These are phyloP conservation scores for Cantharis nigra DNA, from an alignment of 2,888 invertebrate species.

Conservation along the genomic window DNA sequence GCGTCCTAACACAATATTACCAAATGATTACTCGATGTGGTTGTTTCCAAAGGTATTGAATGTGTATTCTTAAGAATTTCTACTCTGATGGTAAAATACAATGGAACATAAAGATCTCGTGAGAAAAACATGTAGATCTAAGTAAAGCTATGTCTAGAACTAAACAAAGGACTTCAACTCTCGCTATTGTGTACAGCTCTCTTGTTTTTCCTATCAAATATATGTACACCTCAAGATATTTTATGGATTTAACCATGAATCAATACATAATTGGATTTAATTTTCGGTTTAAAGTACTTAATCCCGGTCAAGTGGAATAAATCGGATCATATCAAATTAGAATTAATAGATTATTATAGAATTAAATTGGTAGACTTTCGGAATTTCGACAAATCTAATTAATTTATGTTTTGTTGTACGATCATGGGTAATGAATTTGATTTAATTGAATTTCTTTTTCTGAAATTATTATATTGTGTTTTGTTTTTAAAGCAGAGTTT, in stretches of 20 bases:
- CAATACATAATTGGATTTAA: background rate
- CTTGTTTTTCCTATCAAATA: conserved; percentile 20
- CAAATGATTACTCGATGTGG: conserved; percentile 10
- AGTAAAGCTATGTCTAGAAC: conserved; percentile 21
- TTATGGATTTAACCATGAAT: conserved; percentile 11
- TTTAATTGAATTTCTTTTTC: no score
- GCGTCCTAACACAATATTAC: conserved; percentile 1
- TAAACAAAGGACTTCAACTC: conserved; percentile 20
- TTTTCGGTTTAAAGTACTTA: background rate
- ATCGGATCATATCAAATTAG: no score
- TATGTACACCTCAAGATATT: conserved; percentile 13
- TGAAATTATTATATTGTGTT: no score
- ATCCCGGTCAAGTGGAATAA: no score
- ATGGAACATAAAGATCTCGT: conserved; percentile 23
- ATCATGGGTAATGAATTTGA: no score
- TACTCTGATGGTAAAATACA: conserved; percentile 11
- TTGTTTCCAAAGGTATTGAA: conserved; percentile 9
- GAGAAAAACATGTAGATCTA: conserved; percentile 25
- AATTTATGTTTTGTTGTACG: no score
- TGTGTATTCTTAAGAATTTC: conserved; percentile 2
- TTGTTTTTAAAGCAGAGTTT: no score
- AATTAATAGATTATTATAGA: no score
- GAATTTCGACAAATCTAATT: no score
- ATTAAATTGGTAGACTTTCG: no score
- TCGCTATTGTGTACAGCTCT: conserved; percentile 12